Evolutionary conservation across 2,113 vertebrate species (phyloP), one percentile per base, ranked within the genome.

Genomic region (Hirundichthys speculiger): DNA sequence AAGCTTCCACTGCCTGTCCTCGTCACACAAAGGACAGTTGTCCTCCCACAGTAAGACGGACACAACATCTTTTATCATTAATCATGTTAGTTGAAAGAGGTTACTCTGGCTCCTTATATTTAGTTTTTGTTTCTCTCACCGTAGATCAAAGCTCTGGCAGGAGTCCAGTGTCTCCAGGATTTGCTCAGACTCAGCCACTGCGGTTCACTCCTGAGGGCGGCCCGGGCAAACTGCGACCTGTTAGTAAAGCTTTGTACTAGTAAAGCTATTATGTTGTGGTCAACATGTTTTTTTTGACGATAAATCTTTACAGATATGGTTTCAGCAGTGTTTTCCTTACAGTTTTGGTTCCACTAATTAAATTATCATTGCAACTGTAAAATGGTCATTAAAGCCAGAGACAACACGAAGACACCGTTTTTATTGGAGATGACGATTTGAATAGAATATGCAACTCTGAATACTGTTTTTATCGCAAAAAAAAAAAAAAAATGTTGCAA

Each of bases 151-250:
- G 92, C 66, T 96, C 95, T 84, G 94, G 84, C 69, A 90, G 94
- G 83, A 89, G 90, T 82, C 93, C 94, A 0, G 94, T 96, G 51
- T 94, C 94, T 2, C 92, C 94, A 2, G 95, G 94, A 22, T 95
- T 96, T 82, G 89, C 93, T 1, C 95, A 96, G 72, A 89, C 93
- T 1, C 95, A 96, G 72, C 93, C 92, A 0, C 86, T 85, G 0
- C 91, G 94, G 54, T 92, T 92, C 55, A 93, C 94, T 62, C 90
- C 92, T 0, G 96, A 99, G 47, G 90, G 92, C 40, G 94, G 95
- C 0, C 92, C 95, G 0, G 93, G 95, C 64, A 98, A 98, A 87
- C 93, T 99, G 67, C 93, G 98, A 66, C 98, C 98, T 59, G 97
- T 99, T 77, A 93, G 96, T 89, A 51, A 58, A 20, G 25, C 16